Base-by-base conservation (phyloP, 2,113 vertebrate species). In the Chrysochloris asiatica region DNA sequence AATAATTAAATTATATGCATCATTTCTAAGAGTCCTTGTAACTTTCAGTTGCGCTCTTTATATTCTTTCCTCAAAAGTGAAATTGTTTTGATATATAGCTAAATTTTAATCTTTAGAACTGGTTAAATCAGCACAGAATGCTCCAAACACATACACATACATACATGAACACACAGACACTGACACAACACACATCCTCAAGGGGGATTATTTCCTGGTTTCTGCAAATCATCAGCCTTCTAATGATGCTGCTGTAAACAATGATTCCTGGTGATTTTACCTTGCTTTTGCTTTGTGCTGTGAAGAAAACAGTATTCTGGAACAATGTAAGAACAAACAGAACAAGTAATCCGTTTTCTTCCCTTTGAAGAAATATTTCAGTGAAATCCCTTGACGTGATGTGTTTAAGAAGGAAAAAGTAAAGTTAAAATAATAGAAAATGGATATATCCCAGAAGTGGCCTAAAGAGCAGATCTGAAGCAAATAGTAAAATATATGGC, bases 21-120 rank as follows among this genome's bases (percentile, higher is more conserved):
- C 36, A 33, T 77, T 90, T 59, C 76, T 54, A 85, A 56, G 28
- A 61, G 2, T 85, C 28, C 47, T 90, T 76, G 0, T 45, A 43
- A 76, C 90, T 93, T 95, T 59, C 30, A 83, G 5, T 56, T 45
- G 88, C 67, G 50, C 59, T 93, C 6, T 83, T 8, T 86, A 59
- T 86, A 16, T 71, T 85, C 50, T 71, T 30, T 92, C 22, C 3
- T 26, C 14, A 79, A 61, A 88, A 83, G 36, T 81, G 41, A 80
- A 90, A 54, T 77, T 73, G 8, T 88, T 91, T 90, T 73, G 24
- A 16, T 90, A 77, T 43, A 89, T 90, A 21, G 24, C 63, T 83
- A 76, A 83, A 83, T 72, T 83, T 6, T 90, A 79, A 61, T 38
- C 7, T 73, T 72, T 45, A 22, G 8, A 69, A 54, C 6, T 69